Evolutionary conservation across 2,888 invertebrate genomes (phyloP).

Genomic region (Orthosia cruda): DNA sequence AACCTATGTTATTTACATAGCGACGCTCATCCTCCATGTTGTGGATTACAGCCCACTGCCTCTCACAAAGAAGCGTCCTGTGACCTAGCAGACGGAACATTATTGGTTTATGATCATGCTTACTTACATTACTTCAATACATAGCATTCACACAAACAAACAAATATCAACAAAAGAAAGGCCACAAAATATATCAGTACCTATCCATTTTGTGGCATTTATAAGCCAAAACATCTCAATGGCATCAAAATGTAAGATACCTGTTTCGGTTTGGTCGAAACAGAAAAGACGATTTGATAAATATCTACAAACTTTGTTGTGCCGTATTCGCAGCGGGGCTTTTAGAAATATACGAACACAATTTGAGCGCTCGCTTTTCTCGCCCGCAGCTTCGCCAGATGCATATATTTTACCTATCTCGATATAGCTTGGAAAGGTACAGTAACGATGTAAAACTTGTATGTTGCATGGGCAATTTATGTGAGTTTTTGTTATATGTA

Average conservation of each 20-base stretch:
- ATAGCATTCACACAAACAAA: neutral
- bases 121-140: neutral
- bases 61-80: too few species aligned
- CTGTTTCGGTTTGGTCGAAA: constrained; percentile 71
- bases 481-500: constrained; percentile 8
- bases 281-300: constrained; percentile 85
- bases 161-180: neutral
- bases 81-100: too few species aligned
- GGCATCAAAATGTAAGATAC: constrained; percentile 48
- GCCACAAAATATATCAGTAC: neutral
- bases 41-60: too few species aligned
- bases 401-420: constrained; percentile 75
- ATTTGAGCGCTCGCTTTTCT: constrained; percentile 81
- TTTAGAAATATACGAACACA: constrained; percentile 83
- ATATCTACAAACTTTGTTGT: constrained; percentile 85
- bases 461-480: constrained; percentile 41
- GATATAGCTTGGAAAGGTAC: constrained; percentile 58
- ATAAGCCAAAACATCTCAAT: constrained; percentile 38
- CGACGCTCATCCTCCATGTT: too few species aligned
- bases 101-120: too few species aligned
- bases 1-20: too few species aligned
- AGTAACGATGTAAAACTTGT: constrained; percentile 51
- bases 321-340: constrained; percentile 78
- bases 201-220: constrained; percentile 20
- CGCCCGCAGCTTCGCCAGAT: constrained; percentile 75